Percentiles rank a stretch among this genome's conserved stretches.
Conservation (phyloP, 2,888 invertebrate genomes). For the Branchinecta sandiegonensis region DNA sequence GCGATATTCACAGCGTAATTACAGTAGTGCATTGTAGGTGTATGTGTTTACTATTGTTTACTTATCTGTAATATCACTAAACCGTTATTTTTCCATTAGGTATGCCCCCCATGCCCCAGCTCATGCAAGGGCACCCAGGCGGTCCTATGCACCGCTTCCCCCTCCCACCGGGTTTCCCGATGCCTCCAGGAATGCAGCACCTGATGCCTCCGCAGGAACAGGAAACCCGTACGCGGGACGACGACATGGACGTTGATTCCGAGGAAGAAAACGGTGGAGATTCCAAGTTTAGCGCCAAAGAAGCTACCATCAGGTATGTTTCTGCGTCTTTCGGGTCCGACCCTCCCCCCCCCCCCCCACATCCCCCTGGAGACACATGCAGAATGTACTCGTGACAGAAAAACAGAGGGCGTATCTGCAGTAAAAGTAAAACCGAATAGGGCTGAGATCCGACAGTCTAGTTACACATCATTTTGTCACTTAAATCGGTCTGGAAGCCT, state of each 20-base stretch:
- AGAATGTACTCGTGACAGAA: too few species aligned
- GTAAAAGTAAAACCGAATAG: too few species aligned
- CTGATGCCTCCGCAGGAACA: neutral
- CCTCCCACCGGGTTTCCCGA: constrained; percentile 7
- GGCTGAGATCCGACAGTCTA: too few species aligned
- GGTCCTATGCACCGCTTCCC: constrained; percentile 4
- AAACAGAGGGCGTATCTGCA: too few species aligned
- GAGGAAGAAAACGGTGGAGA: neutral
- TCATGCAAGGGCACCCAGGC: constrained; percentile 15
- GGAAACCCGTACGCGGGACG: neutral
- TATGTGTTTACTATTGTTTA: neutral
- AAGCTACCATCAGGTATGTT: neutral
- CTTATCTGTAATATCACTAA: neutral
- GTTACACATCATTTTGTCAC: too few species aligned
- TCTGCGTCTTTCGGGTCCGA: neutral
- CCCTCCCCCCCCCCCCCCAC: too few species aligned
- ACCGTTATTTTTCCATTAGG: neutral
- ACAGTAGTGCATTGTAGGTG: neutral
- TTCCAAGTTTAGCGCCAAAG: neutral
- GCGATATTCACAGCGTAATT: neutral
- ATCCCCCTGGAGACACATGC: too few species aligned
- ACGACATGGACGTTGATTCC: constrained; percentile 9
- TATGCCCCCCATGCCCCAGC: constrained; percentile 10
- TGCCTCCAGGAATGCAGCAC: constrained; percentile 5
- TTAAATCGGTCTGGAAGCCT: too few species aligned